These are phyloP conservation scores for Bursaphelenchus mucronatus DNA, from an alignment of 1,140 invertebrate species.

Conservation along the genomic window DNA sequence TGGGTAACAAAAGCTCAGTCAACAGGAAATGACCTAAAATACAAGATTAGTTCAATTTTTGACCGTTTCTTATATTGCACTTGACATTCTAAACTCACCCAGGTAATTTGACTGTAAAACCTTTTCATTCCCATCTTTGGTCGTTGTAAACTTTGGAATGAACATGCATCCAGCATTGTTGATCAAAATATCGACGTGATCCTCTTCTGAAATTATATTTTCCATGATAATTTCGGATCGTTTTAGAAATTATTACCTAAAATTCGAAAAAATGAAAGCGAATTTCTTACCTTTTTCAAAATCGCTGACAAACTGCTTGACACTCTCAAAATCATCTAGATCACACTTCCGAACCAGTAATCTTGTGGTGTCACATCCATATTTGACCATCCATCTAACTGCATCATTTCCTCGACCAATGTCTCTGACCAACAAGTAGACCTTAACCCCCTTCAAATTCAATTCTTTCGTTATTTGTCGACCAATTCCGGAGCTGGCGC, in stretches of 20 bases:
- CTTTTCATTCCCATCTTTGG: slow-evolving; percentile 43
- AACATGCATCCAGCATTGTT: slow-evolving; percentile 53
- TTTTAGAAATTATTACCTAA: neutral
- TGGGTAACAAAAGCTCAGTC: slow-evolving; percentile 45
- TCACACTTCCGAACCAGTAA: slow-evolving; percentile 27
- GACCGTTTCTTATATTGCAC: neutral
- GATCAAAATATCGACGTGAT: slow-evolving; percentile 44
- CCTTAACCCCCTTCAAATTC: slow-evolving; percentile 28
- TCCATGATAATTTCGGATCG: neutral
- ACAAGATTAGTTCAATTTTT: slow-evolving; percentile 7
- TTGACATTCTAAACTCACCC: slow-evolving; percentile 22
- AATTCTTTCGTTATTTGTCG: slow-evolving; percentile 25
- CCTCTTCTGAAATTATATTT: slow-evolving; percentile 35
- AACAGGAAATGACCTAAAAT: slow-evolving; percentile 46
- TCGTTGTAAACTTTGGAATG: slow-evolving; percentile 37
- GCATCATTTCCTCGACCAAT: slow-evolving; percentile 16
- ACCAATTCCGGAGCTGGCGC: slow-evolving; percentile 31
- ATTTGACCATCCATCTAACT: slow-evolving; percentile 21
- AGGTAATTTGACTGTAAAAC: slow-evolving; percentile 48
- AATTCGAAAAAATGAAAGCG: slow-evolving; percentile 6
- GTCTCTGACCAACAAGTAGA: slow-evolving; percentile 27
- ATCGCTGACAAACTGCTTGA: slow-evolving; percentile 18
- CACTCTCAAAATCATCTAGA: slow-evolving; percentile 21
- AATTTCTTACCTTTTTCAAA: slow-evolving; percentile 22
- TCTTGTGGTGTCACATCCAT: slow-evolving; percentile 29